These are phyloP conservation scores for Drosophila kanekoi DNA, from an alignment of 2,888 invertebrate genomes.

Conservation along the genomic window DNA sequence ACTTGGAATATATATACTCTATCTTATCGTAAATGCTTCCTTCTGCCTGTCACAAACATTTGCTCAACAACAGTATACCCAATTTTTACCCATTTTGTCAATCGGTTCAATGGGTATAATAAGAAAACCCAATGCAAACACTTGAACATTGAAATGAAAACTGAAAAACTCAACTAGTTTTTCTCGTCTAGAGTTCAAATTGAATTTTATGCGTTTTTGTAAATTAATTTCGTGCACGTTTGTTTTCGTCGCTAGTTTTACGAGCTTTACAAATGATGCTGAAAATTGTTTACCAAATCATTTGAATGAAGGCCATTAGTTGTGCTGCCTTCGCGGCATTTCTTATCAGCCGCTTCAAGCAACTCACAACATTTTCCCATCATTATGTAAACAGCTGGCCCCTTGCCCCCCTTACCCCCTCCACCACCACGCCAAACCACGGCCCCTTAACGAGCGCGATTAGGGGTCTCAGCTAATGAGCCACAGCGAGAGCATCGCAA, in stretches of 20 bases:
- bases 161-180: conserved; percentile 13
- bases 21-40: too few species aligned
- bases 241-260: conserved; percentile 52
- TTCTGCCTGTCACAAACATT: too few species aligned
- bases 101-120: too few species aligned
- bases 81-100: too few species aligned
- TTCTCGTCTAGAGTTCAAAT: conserved; percentile 1
- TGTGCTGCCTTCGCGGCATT: conserved; percentile 25
- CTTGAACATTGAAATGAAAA: conserved; percentile 28
- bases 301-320: conserved; percentile 48
- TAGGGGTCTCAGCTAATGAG: conserved; percentile 62
- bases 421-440: too few species aligned
- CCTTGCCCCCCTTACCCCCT: background rate
- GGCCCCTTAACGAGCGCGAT: conserved; percentile 43
- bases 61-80: too few species aligned
- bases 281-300: conserved; percentile 49
- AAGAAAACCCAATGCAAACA: conserved; percentile 18
- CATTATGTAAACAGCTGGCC: conserved; percentile 62
- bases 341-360: conserved; percentile 47
- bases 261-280: conserved; percentile 56
- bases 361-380: conserved; percentile 66
- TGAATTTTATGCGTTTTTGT: conserved; percentile 34
- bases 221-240: conserved; percentile 69
- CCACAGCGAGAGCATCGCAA: conserved; percentile 47
- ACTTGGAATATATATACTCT: too few species aligned